These are phyloP conservation scores for Bombus difficillimus DNA, from an alignment of 1,140 invertebrate species.

Conservation along the genomic window DNA sequence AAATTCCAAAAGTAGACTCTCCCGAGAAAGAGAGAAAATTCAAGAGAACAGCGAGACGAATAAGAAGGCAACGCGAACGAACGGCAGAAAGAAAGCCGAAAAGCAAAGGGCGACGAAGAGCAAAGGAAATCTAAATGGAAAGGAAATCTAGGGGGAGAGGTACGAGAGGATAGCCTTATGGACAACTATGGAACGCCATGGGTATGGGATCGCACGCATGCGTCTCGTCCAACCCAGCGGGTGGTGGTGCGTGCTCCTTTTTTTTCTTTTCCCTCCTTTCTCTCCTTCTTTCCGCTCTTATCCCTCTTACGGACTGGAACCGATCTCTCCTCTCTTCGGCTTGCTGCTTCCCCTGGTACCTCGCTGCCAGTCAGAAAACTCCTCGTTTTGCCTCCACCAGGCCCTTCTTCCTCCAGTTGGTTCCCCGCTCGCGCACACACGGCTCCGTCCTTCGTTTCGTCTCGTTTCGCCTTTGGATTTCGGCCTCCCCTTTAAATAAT, in stretches of 20 bases:
- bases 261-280: constrained; percentile 37
- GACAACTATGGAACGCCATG: constrained; percentile 67
- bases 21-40: background rate
- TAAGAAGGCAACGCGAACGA: background rate
- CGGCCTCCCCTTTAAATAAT: constrained; percentile 73
- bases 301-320: constrained; percentile 51
- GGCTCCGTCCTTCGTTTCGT: constrained; percentile 13
- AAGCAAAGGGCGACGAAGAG: background rate
- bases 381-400: constrained; percentile 59
- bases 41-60: background rate
- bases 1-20: background rate
- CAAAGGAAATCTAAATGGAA: constrained; percentile 35
- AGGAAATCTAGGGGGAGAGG: constrained; percentile 46
- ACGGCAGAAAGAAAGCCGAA: background rate
- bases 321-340: constrained; percentile 49
- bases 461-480: constrained; percentile 72
- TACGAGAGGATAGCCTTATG: constrained; percentile 57
- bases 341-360: constrained; percentile 51
- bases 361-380: constrained; percentile 68
- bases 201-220: constrained; percentile 76
- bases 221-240: constrained; percentile 77
- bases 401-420: constrained; percentile 5
- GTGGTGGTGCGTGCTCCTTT: constrained; percentile 72
- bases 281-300: constrained; percentile 59
- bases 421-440: constrained; percentile 1